Evolutionary conservation across 2,797 vertebrate genomes (phyloP).

Genomic region (Onychomys leucogaster): DNA sequence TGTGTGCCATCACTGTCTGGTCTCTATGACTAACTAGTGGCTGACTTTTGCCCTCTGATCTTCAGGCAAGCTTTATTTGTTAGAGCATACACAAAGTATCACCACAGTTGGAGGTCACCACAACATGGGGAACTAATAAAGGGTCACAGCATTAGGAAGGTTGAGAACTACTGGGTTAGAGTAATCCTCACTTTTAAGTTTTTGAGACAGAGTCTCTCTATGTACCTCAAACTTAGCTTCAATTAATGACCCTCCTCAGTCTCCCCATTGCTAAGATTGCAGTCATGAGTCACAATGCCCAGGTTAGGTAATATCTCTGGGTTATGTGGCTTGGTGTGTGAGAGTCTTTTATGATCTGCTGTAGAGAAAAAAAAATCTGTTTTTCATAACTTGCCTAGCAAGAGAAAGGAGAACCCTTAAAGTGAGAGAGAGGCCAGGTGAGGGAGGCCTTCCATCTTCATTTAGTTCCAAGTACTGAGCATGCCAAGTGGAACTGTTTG

Average conservation of each 20-base stretch:
- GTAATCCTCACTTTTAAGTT: not conserved
- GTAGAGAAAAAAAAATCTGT: not conserved
- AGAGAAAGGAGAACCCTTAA: not conserved
- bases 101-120: no score
- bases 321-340: not conserved
- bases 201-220: not conserved
- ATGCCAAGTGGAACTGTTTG: not conserved
- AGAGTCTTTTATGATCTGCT: not conserved
- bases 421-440: not conserved
- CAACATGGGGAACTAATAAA: not conserved
- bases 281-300: not conserved
- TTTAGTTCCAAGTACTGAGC: not conserved
- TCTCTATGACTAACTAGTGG: no score
- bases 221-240: not conserved
- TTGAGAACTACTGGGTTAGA: not conserved
- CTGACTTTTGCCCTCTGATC: no score
- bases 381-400: not conserved
- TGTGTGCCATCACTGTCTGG: no score
- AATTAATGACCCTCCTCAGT: not conserved
- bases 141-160: not conserved
- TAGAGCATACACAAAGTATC: no score
- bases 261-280: not conserved
- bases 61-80: no score
- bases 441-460: not conserved
- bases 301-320: not conserved